Base-by-base conservation (phyloP, 2,888 invertebrate species). In the Conchocele bisecta region DNA sequence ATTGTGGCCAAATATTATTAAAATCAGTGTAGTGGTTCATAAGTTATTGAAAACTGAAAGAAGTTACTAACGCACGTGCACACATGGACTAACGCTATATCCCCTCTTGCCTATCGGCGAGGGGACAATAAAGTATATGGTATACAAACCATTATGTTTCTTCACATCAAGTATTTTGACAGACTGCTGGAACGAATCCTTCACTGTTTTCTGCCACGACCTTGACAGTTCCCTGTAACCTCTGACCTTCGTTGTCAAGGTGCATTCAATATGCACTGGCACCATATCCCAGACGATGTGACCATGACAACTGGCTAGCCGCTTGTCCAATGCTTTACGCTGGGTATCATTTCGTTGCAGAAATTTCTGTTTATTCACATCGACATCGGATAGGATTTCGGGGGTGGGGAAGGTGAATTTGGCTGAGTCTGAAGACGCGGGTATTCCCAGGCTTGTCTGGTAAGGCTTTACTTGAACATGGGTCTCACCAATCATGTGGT, bases 231-330 rank as follows among this genome's bases (percentile, higher is more conserved):
- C n/a, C 31, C 33, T 31, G 26, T 54, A 35, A 29, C 33, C 24
- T 17, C 28, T 41, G n/a, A 58, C 50, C 15, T 48, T 26, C 24
- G 35, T 42, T 15, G 54, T 64, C 15, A 68, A 11, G 13, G 64
- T 48, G 31, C 73, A 68, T 39, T 68, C 59, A 15, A 73, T 22
- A n/a, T 11, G 37, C n/a, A 67, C 41, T 29, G 48, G 60, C 4
- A 17, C 15, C 5, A 54, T 48, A 15, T 66, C 66, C 66, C 66
- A 67, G n/a, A 29, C 26, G 3, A 65, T 46, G 1, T 28, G 17
- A 1, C 60, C 70, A 46, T 37, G 17, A 28, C 42, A 46, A 2
- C 31, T 29, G 22, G 26, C 26, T 22, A 67, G 41, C 35, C 54
- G 24, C n/a, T 17, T 9, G 29, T 67, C 63, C 17, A 64, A 46